phyloP scores from a whole-genome alignment of 2,113 vertebrate species.

The Epinephelus lanceolatus region DNA sequence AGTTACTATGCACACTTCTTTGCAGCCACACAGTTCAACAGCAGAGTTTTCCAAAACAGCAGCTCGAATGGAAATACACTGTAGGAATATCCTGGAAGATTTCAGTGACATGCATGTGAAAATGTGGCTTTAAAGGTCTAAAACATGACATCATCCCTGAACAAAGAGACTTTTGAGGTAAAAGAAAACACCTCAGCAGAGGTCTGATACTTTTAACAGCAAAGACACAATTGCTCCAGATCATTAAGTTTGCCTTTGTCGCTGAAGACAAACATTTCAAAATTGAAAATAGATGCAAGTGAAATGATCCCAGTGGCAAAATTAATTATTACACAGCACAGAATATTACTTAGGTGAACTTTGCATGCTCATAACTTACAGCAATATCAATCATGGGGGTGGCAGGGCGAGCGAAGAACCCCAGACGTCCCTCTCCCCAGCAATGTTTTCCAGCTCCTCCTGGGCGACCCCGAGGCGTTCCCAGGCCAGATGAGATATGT shows the following conservation, averaged over 20 bases:
- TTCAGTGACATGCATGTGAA: constrained; percentile 22
- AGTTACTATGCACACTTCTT: neutral
- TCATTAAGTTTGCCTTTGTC: constrained; percentile 20
- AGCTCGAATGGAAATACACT: constrained; percentile 1
- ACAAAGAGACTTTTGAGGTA: neutral
- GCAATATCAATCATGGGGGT: neutral
- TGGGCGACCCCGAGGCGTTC: too few species aligned
- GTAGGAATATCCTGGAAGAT: neutral
- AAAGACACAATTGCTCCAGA: constrained; percentile 1
- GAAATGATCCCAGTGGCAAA: neutral
- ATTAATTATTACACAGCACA: constrained; percentile 1
- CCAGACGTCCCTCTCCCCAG: too few species aligned
- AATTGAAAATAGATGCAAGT: neutral
- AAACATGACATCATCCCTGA: constrained; percentile 11
- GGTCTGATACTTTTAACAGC: neutral
- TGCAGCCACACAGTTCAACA: neutral
- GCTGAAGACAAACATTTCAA: neutral
- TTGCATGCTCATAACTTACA: neutral
- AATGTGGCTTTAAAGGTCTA: constrained; percentile 19
- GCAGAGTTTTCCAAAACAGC: constrained; percentile 14
- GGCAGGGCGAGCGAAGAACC: too few species aligned
- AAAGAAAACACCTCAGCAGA: neutral
- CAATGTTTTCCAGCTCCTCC: too few species aligned
- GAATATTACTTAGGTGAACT: neutral
- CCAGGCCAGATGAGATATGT: too few species aligned